Base-by-base conservation (phyloP, 92 coral and sea anemone species). In the Galaxea fascicularis region DNA sequence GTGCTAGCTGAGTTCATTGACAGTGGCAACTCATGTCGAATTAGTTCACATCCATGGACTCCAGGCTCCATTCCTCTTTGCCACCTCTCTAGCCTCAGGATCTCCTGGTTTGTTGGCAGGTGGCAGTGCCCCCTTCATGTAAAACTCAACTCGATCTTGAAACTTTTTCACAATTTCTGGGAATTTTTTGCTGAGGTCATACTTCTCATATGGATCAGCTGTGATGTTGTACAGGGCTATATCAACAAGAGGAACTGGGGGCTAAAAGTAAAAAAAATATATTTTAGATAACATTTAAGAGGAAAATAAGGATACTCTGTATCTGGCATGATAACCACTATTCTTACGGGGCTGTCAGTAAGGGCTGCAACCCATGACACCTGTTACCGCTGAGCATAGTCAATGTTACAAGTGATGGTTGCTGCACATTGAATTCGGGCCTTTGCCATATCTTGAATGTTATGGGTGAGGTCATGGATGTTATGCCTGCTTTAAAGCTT, bases 131-230 rank as follows among this genome's bases (percentile, higher is more conserved):
- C 87, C 77, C 74, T 86, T 93, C 74, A 85, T 89, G 89, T 88
- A 93, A 54, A 64, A 91, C 76, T 93, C 78, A 30, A 93, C 90
- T 25, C 97, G 88, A 20, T 77, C 91, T 56, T 77, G 91, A 16
- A 93, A 64, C 65, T 86, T 69, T 75, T 78, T n/a, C 9, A 93
- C 91, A 14, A 81, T 75, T 24, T 88, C 93, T 45, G 97, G 93
- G 76, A 84, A 75, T 46, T 67, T 81, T 20, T 74, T 77, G 75
- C 88, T 85, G 46, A 93, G 88, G 75, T 91, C 90, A 35, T 82
- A 11, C 57, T 86, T 86, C 76, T 93, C 97, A 27, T 93, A 89
- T 11, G 94, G 97, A 79, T 93, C 97, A 90, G 93, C 97, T 72
- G 93, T 93, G 46, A 90, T 81, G 83, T 93, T 93, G 76, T 88